These are phyloP conservation scores for Nothocercus julius DNA, from an alignment of 2,113 vertebrate species.

Conservation along the genomic window DNA sequence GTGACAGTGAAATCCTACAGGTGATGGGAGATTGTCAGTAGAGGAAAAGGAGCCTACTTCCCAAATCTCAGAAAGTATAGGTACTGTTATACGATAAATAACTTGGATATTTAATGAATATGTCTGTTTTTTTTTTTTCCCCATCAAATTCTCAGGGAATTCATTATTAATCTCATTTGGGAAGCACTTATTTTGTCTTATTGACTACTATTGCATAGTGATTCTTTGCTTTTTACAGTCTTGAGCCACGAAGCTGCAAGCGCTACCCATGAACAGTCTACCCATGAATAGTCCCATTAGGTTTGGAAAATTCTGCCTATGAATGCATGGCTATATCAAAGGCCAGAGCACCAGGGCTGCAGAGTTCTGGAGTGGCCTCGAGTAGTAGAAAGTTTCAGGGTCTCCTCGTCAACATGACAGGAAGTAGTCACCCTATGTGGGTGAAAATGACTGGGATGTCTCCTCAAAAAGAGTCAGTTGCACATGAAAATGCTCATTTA, in stretches of 20 bases:
- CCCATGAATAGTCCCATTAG: background rate
- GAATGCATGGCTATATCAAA: background rate
- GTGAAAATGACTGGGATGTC: background rate
- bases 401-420: background rate
- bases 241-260: background rate
- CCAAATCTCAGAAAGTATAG: background rate
- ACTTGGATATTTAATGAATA: background rate
- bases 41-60: background rate
- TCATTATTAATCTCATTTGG: background rate
- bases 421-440: background rate
- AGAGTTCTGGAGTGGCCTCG: background rate
- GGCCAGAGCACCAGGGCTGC: background rate
- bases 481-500: conserved; percentile 45
- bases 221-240: background rate
- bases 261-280: background rate
- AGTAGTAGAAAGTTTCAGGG: background rate
- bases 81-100: background rate
- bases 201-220: background rate
- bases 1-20: background rate
- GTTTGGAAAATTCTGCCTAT: background rate
- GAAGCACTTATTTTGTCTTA: background rate
- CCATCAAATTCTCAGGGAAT: background rate
- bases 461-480: conserved; percentile 28
- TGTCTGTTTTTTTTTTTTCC: background rate
- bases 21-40: background rate